A percentile compares a stretch with the other conserved stretches of the same genome.
phyloP scores from a whole-genome alignment of 2,797 vertebrate genomes.

The Diceros bicornis region DNA sequence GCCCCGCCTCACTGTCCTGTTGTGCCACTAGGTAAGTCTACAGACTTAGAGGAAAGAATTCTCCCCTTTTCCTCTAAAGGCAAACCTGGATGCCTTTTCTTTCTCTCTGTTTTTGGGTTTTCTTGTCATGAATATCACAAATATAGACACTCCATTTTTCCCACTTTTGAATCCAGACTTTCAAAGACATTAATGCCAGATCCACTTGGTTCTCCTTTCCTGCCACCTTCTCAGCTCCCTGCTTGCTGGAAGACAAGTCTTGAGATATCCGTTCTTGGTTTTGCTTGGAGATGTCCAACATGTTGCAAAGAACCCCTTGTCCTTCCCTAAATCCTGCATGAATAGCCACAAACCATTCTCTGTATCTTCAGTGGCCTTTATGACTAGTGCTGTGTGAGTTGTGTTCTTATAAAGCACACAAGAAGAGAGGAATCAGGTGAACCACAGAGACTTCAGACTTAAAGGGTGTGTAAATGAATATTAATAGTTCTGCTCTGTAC shows the following conservation, averaged over 20 bases:
- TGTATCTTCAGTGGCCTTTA: background rate
- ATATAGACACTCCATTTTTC: background rate
- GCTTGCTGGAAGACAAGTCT: background rate
- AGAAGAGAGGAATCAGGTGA: background rate
- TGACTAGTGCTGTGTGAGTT: background rate
- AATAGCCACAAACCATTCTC: background rate
- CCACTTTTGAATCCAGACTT: background rate
- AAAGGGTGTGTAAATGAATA: slow-evolving; percentile 22
- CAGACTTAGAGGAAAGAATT: background rate
- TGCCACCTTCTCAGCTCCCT: background rate
- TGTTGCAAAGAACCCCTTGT: background rate
- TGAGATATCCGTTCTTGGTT: background rate
- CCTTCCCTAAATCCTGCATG: background rate
- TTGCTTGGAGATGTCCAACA: background rate
- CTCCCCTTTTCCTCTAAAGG: background rate
- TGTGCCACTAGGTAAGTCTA: background rate
- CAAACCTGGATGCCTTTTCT: background rate
- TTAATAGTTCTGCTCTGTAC: slow-evolving; percentile 24
- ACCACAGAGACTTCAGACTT: background rate
- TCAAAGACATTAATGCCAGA: background rate
- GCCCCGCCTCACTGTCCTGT: background rate
- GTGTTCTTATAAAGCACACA: background rate
- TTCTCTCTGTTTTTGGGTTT: background rate
- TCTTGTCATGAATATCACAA: background rate
- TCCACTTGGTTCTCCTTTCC: background rate